Evolutionary conservation across 2,797 vertebrate genomes (phyloP).

Genomic region (Falco columbarius): DNA sequence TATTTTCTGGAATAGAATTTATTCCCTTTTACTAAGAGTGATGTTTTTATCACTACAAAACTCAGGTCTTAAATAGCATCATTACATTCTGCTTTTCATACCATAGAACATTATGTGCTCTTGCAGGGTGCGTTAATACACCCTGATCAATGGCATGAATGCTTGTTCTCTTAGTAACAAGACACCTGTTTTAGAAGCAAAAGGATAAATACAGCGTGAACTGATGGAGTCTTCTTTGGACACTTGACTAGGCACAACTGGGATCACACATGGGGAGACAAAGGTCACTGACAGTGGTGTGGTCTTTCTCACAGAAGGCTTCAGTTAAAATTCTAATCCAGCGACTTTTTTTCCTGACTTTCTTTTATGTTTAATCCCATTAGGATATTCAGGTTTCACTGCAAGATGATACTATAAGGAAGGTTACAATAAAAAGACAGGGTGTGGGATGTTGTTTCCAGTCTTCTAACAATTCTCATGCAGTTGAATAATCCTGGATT

Average conservation of each 20-base stretch:
- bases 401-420: conserved; percentile 75
- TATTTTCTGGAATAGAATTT: not conserved
- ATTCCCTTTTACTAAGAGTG: not conserved
- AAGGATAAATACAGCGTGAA: conserved; percentile 56
- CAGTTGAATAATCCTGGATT: conserved; percentile 72
- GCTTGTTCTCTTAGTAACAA: conserved; percentile 55
- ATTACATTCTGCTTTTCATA: not conserved
- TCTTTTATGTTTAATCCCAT: conserved; percentile 76
- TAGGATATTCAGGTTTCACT: conserved; percentile 77
- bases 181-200: conserved; percentile 66
- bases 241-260: conserved; percentile 49
- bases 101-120: not conserved
- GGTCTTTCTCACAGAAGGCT: conserved; percentile 68
- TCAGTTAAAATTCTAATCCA: conserved; percentile 69
- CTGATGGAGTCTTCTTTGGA: conserved; percentile 52
- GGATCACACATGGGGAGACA: conserved; percentile 21
- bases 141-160: not conserved
- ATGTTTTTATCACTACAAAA: not conserved
- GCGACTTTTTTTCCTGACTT: conserved; percentile 24
- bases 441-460: conserved; percentile 44
- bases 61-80: not conserved
- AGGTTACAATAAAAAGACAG: conserved; percentile 64
- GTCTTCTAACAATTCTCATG: conserved; percentile 58
- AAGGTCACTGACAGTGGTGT: conserved; percentile 58
- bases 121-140: not conserved